Percentiles rank a stretch among this genome's conserved stretches.
Conservation (phyloP, 1,140 invertebrate genomes). For the Zaprionus inermis region DNA sequence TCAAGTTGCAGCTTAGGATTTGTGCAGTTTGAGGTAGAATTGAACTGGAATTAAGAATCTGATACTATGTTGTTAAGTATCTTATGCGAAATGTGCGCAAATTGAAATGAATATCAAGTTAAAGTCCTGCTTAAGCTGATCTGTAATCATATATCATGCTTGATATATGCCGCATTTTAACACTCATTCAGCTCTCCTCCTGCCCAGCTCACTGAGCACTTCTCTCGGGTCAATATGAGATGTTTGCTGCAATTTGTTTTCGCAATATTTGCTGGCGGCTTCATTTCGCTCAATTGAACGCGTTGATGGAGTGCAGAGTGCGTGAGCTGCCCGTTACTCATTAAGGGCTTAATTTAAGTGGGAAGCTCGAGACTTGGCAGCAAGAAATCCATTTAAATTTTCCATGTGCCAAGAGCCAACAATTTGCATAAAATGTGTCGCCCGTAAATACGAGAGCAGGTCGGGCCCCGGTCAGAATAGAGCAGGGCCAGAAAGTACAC, state of each 20-base stretch:
- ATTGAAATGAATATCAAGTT: neutral
- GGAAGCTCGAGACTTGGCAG: neutral
- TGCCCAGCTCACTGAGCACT: neutral
- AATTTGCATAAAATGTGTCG: conserved; percentile 55
- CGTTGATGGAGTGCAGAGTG: neutral
- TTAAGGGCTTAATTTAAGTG: conserved; percentile 1
- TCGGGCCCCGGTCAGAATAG: conserved; percentile 11
- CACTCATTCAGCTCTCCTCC: no score
- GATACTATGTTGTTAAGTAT: neutral
- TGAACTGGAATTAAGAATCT: neutral
- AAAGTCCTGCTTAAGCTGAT: neutral
- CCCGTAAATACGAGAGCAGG: conserved; percentile 26
- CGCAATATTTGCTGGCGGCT: neutral
- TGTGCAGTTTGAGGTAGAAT: neutral
- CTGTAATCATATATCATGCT: no score
- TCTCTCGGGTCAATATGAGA: neutral
- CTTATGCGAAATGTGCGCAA: neutral
- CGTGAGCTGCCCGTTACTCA: neutral
- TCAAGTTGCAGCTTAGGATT: neutral
- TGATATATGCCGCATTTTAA: no score
- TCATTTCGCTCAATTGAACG: neutral
- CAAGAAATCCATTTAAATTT: conserved; percentile 26
- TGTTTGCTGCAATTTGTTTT: neutral
- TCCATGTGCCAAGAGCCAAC: conserved; percentile 15
- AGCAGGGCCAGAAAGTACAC: neutral